These are phyloP conservation scores for Hirtodrosophila trivittata DNA, from an alignment of 2,888 invertebrate species.

Conservation along the genomic window DNA sequence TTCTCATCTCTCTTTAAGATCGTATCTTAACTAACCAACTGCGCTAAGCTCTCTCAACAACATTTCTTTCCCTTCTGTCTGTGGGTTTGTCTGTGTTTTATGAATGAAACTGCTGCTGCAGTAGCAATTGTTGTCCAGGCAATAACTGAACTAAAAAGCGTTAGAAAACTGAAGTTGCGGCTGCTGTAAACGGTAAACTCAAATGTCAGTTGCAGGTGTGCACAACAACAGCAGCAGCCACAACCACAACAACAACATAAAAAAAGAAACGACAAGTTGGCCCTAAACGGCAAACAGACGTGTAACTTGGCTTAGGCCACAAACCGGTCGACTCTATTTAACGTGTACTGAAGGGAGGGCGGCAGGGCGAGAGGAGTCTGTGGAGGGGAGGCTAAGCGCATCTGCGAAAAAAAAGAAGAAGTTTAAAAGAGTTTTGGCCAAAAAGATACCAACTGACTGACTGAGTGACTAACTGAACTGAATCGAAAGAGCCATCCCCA, in stretches of 20 bases:
- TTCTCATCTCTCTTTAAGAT: too few relatives aligned
- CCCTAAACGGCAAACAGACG: slow-evolving; percentile 65
- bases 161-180: slow-evolving; percentile 38
- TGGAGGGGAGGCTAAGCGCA: slow-evolving; percentile 3
- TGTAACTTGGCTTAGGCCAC: slow-evolving; percentile 59
- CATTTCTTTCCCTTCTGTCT: not conserved
- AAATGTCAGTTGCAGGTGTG: slow-evolving; percentile 71
- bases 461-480: slow-evolving; percentile 32
- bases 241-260: slow-evolving; percentile 34
- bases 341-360: slow-evolving; percentile 12
- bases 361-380: not conserved
- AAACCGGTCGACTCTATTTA: slow-evolving; percentile 63
- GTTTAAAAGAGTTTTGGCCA: slow-evolving; percentile 32
- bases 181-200: slow-evolving; percentile 56
- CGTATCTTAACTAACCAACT: too few relatives aligned
- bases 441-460: slow-evolving; percentile 28
- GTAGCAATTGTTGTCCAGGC: slow-evolving; percentile 23
- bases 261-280: slow-evolving; percentile 40
- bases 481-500: slow-evolving; percentile 36
- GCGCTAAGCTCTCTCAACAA: not conserved
- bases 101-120: slow-evolving; percentile 29
- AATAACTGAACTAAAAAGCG: slow-evolving; percentile 36
- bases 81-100: slow-evolving; percentile 19
- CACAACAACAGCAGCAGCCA: slow-evolving; percentile 39
- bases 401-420: slow-evolving; percentile 12